These are phyloP conservation scores for Ptiloglossa arizonensis DNA, from an alignment of 1,140 invertebrate species.

Conservation along the genomic window DNA sequence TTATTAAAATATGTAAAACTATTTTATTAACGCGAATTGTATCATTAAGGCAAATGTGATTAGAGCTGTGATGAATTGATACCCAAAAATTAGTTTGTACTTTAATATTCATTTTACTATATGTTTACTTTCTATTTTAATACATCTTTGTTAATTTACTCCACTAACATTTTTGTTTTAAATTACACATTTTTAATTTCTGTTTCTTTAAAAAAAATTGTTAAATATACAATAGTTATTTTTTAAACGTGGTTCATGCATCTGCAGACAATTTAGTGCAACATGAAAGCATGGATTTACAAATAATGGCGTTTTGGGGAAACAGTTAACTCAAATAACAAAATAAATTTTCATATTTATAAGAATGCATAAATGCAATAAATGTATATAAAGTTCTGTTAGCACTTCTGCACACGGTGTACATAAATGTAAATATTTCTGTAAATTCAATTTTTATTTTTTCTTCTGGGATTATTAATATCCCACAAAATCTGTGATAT, in stretches of 20 bases:
- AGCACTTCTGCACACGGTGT: not conserved
- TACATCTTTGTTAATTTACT: slow-evolving; percentile 59
- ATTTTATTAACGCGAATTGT: slow-evolving; percentile 36
- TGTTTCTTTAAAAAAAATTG: slow-evolving; percentile 21
- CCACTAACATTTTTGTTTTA: slow-evolving; percentile 21
- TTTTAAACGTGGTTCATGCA: slow-evolving; percentile 58
- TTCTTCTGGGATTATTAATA: not conserved
- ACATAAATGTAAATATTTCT: slow-evolving; percentile 39
- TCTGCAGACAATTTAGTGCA: slow-evolving; percentile 58
- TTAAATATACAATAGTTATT: slow-evolving; percentile 35
- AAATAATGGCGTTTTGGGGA: slow-evolving; percentile 56
- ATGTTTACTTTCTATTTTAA: slow-evolving; percentile 50
- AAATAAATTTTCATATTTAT: slow-evolving; percentile 42
- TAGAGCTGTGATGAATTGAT: slow-evolving; percentile 37
- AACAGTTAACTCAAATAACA: slow-evolving; percentile 29
- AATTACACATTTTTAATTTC: slow-evolving; percentile 35
- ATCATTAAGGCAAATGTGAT: slow-evolving; percentile 45
- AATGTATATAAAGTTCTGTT: slow-evolving; percentile 23
- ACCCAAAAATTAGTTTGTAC: slow-evolving; percentile 48
- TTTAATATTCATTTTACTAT: slow-evolving; percentile 39
- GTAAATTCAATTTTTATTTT: slow-evolving; percentile 9
- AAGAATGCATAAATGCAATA: slow-evolving; percentile 43
- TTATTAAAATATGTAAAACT: slow-evolving; percentile 54
- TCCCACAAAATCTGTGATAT: slow-evolving; percentile 14
- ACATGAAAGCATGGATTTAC: slow-evolving; percentile 72